These are phyloP conservation scores for Glossosoma conforme DNA, from an alignment of 1,140 invertebrate genomes.

Conservation along the genomic window DNA sequence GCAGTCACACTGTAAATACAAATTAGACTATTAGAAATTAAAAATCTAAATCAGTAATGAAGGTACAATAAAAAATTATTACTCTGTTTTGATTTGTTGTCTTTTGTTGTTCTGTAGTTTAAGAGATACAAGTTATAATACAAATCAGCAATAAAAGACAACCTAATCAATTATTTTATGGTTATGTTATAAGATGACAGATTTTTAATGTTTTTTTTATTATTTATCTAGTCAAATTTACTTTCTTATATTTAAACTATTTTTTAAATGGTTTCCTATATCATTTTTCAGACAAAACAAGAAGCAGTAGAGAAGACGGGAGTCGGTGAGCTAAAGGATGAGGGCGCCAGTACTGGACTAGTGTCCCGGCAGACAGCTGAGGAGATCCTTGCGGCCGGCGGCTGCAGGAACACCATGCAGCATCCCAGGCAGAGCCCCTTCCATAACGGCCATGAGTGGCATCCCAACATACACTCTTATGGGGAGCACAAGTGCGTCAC, in stretches of 20 bases:
- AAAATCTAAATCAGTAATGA: too few relatives aligned
- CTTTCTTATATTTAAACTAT: too few relatives aligned
- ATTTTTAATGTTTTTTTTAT: too few relatives aligned
- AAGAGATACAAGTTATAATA: too few relatives aligned
- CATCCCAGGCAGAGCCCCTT: conserved; percentile 63
- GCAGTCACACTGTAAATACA: too few relatives aligned
- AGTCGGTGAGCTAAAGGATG: conserved; percentile 29
- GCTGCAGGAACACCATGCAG: conserved; percentile 66
- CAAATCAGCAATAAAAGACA: too few relatives aligned
- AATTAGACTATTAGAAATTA: too few relatives aligned
- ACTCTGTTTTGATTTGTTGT: too few relatives aligned
- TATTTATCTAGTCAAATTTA: neutral
- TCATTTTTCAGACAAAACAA: conserved; percentile 36
- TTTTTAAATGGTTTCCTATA: conserved; percentile 1
- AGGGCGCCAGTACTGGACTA: conserved; percentile 13
- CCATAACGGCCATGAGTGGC: conserved; percentile 79
- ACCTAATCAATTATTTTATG: too few relatives aligned
- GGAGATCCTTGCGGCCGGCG: conserved; percentile 69
- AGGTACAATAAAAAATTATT: too few relatives aligned
- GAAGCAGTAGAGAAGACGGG: conserved; percentile 21
- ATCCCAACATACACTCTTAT: conserved; percentile 74
- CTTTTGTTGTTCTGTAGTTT: too few relatives aligned
- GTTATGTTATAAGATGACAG: too few relatives aligned
- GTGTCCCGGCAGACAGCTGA: conserved; percentile 50
- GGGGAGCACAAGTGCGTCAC: conserved; percentile 82